Percentiles rank a stretch among this genome's conserved stretches.
These are phyloP conservation scores for Rhombomys opimus DNA, from an alignment of 2,113 vertebrate species.

Conservation along the genomic window DNA sequence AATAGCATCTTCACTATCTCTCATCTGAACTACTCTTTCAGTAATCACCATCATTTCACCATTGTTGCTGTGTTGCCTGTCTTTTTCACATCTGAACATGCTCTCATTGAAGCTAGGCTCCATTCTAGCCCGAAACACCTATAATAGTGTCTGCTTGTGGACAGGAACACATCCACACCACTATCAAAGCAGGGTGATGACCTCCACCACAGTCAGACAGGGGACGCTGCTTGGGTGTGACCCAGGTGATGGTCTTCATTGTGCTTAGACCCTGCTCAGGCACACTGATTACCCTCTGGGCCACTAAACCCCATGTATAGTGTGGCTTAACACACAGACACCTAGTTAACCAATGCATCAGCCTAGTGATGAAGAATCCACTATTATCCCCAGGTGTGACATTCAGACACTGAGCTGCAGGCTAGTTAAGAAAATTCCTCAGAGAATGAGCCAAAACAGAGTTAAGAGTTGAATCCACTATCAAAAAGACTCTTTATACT, in stretches of 20 bases:
- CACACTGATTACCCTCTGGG: no score
- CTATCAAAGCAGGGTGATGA: rapidly evolving
- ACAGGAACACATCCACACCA: not conserved
- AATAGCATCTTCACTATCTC: not conserved
- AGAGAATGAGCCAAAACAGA: not conserved
- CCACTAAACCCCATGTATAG: not conserved
- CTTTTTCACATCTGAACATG: rapidly evolving
- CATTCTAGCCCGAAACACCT: not conserved
- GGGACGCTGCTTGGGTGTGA: not conserved
- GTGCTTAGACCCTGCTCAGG: no score
- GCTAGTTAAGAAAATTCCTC: not conserved
- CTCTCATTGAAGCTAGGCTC: not conserved
- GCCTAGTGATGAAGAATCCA: not conserved
- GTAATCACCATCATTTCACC: not conserved
- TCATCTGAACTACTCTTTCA: not conserved
- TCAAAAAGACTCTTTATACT: not conserved
- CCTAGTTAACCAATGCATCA: not conserved
- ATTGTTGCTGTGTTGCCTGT: rapidly evolving
- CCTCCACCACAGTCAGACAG: not conserved
- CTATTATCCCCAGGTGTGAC: not conserved
- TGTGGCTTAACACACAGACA: not conserved
- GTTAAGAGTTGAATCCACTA: not conserved
- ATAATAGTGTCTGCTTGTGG: not conserved
- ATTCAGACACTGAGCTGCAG: not conserved
- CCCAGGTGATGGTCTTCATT: rapidly evolving